Conservation (phyloP, 2,113 vertebrate genomes). For the Isichthys henryi region DNA sequence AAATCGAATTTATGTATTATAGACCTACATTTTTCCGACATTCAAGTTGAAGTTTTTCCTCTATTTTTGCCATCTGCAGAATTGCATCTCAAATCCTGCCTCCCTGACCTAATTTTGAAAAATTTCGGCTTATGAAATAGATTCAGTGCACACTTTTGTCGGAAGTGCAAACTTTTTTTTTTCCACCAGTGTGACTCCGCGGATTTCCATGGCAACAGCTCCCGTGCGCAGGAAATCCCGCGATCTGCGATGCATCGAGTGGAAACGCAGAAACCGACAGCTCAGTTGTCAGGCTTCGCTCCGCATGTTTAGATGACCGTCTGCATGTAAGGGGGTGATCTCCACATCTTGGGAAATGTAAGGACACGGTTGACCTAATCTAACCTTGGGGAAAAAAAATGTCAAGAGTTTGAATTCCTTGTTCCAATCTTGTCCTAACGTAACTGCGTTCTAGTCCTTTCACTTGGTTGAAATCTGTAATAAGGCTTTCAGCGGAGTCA, state of each 20-base stretch:
- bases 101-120: slow-evolving; percentile 25
- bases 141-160: not conserved
- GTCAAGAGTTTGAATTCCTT: not conserved
- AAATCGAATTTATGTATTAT: not conserved
- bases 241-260: not conserved
- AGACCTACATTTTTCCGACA: not conserved
- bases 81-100: not conserved
- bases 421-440: not conserved
- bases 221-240: not conserved
- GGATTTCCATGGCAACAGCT: slow-evolving; percentile 17
- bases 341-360: not conserved
- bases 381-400: not conserved
- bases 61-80: not conserved
- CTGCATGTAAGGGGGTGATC: not conserved
- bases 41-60: not conserved
- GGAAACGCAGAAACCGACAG: not conserved
- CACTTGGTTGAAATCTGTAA: not conserved
- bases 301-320: not conserved
- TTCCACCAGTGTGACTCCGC: not conserved
- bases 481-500: not conserved
- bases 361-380: not conserved
- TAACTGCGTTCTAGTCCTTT: not conserved
- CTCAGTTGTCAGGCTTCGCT: not conserved
- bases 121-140: slow-evolving; percentile 29
- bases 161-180: not conserved